A percentile compares a stretch with the other conserved stretches of the same genome.
phyloP scores from a whole-genome alignment of 2,888 invertebrate genomes.

The Calameuta idolon region DNA sequence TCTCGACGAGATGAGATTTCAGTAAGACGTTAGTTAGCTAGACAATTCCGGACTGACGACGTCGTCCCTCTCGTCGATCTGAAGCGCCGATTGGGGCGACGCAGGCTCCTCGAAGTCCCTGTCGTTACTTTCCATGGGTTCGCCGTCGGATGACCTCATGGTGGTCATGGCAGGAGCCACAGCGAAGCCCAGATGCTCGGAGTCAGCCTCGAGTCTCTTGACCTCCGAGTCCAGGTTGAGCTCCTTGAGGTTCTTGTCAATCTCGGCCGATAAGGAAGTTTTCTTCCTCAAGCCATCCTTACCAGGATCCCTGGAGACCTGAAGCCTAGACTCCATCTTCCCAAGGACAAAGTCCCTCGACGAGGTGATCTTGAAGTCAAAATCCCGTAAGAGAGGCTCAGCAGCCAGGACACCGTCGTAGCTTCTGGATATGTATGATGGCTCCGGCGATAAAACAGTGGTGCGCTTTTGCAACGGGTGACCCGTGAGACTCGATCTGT shows the following conservation, averaged over 20 bases:
- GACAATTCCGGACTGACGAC: slow-evolving; percentile 34
- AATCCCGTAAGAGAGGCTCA: slow-evolving; percentile 18
- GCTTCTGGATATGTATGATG: slow-evolving; percentile 16
- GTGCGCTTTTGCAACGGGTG: slow-evolving; percentile 12
- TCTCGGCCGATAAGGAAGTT: slow-evolving; percentile 16
- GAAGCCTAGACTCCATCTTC: slow-evolving; percentile 40
- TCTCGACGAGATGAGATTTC: neutral
- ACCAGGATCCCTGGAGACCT: slow-evolving; percentile 8
- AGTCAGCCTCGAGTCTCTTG: slow-evolving; percentile 2
- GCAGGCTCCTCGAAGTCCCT: slow-evolving; percentile 29
- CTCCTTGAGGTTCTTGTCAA: slow-evolving; percentile 22
- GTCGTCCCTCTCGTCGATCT: slow-evolving; percentile 33
- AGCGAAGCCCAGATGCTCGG: slow-evolving; percentile 16
- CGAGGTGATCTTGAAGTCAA: slow-evolving; percentile 35
- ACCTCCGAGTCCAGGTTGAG: slow-evolving; percentile 19
- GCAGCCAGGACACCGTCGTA: slow-evolving; percentile 19
- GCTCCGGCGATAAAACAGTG: slow-evolving; percentile 22
- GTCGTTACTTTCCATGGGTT: slow-evolving; percentile 19
- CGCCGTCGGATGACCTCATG: slow-evolving; percentile 19
- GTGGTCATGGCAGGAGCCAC: slow-evolving; percentile 17
- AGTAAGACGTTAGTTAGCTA: slow-evolving; percentile 34
- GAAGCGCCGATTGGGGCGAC: slow-evolving; percentile 21
- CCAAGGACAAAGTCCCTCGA: slow-evolving; percentile 41
- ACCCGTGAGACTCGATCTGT: neutral
- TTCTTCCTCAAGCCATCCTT: slow-evolving; percentile 8